Percentiles rank a stretch among this genome's conserved stretches.
These are phyloP conservation scores for Drosophila pseudoananassae DNA, from an alignment of 1,140 invertebrate genomes.

Conservation along the genomic window DNA sequence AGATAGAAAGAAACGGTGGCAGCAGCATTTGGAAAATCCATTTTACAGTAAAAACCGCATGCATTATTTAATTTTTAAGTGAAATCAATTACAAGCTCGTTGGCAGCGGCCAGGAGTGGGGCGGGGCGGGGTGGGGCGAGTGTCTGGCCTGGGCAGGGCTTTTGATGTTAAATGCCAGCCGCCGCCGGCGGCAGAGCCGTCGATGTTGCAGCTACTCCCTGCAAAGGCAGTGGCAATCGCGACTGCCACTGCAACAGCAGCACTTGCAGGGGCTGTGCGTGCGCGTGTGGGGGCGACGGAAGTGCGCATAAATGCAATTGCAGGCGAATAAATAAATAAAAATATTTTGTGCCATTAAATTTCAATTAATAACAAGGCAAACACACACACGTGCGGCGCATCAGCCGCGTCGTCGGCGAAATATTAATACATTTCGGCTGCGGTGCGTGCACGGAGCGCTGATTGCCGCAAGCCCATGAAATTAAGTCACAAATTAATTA, in stretches of 20 bases:
- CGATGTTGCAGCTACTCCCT: slow-evolving; percentile 18
- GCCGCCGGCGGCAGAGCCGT: slow-evolving; percentile 10
- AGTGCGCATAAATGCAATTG: slow-evolving; percentile 80
- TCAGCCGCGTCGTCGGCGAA: slow-evolving; percentile 41
- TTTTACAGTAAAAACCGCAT: slow-evolving; percentile 82
- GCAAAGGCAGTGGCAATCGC: slow-evolving; percentile 3
- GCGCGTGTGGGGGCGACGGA: slow-evolving; percentile 57
- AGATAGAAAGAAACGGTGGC: slow-evolving; percentile 17
- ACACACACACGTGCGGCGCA: slow-evolving; percentile 60
- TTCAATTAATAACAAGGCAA: slow-evolving; percentile 82
- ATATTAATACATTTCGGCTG: slow-evolving; percentile 79
- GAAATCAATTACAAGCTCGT: slow-evolving; percentile 80
- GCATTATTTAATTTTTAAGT: slow-evolving; percentile 83
- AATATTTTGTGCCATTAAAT: slow-evolving; percentile 81
- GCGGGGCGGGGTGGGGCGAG: neutral
- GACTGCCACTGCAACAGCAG: slow-evolving; percentile 14
- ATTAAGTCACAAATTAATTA: slow-evolving; percentile 83
- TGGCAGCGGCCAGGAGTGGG: slow-evolving; percentile 16
- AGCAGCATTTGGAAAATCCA: slow-evolving; percentile 68
- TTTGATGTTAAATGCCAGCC: slow-evolving; percentile 76
- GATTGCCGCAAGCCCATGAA: slow-evolving; percentile 82
- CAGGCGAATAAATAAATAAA: slow-evolving; percentile 81
- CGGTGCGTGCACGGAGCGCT: slow-evolving; percentile 66
- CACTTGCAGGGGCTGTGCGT: slow-evolving; percentile 9
- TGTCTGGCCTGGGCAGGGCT: slow-evolving; percentile 48